A percentile compares a stretch with the other conserved stretches of the same genome.
Evolutionary conservation across 2,113 vertebrate species (phyloP).

Genomic region (Corapipo altera): DNA sequence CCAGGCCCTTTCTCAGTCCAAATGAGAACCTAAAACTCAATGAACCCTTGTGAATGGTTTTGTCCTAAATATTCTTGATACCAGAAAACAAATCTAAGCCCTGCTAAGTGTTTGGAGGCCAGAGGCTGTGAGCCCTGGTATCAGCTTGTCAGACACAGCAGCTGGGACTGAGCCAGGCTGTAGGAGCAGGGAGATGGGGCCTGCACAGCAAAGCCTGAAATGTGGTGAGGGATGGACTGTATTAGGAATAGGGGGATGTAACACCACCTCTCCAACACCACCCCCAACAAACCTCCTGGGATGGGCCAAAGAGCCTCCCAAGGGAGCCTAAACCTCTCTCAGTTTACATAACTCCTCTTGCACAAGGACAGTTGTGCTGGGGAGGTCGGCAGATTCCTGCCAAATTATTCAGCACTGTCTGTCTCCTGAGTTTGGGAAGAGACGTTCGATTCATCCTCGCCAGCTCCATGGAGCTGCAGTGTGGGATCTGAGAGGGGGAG

Average conservation of each 20-base stretch:
- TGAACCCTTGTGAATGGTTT: background rate
- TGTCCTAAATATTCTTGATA: background rate
- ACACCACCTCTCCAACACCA: background rate
- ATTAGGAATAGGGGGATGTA: background rate
- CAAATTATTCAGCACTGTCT: slow-evolving; percentile 48
- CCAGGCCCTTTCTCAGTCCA: background rate
- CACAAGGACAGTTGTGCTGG: slow-evolving; percentile 40
- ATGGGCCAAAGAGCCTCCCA: background rate
- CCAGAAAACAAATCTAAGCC: background rate
- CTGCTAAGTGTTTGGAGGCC: background rate
- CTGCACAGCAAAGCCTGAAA: background rate
- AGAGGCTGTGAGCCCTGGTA: background rate
- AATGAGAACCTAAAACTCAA: background rate
- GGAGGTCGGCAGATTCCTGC: slow-evolving; percentile 11
- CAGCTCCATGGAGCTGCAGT: background rate
- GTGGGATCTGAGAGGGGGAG: background rate
- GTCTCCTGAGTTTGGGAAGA: background rate
- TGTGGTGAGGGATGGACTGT: rapidly evolving
- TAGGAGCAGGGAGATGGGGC: background rate
- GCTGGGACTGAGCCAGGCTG: background rate
- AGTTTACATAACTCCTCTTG: background rate
- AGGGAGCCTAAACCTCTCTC: background rate
- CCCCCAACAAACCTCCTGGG: background rate
- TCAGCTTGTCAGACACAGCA: rapidly evolving
- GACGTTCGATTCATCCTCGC: background rate